Conservation (phyloP, 1,140 invertebrate species). For the Aphaenogaster ashmeadi region DNA sequence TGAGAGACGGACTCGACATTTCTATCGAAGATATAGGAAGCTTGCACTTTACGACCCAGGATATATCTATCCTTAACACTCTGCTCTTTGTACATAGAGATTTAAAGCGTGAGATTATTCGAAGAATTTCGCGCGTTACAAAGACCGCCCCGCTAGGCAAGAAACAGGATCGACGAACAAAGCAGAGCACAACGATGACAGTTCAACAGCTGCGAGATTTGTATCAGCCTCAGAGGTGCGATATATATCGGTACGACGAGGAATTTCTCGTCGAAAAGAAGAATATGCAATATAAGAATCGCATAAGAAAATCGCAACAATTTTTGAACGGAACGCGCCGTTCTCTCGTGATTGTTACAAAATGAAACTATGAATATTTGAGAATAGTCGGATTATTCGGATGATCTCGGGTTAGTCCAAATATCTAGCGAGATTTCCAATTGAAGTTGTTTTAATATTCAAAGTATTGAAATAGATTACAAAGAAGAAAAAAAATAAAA, state of each 20-base stretch:
- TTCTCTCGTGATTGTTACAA: not conserved
- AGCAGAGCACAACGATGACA: conserved; percentile 33
- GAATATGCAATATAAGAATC: not conserved
- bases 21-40: not conserved
- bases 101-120: conserved; percentile 43
- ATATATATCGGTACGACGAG: conserved; percentile 14
- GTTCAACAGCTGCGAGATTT: conserved; percentile 49
- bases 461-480: not conserved
- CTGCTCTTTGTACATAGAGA: conserved; percentile 7
- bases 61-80: conserved; percentile 10
- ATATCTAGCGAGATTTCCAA: not conserved
- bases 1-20: not conserved
- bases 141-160: not conserved
- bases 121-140: conserved; percentile 30
- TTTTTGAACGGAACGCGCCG: conserved; percentile 22
- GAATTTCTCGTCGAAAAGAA: conserved; percentile 19
- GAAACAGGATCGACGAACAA: conserved; percentile 41
- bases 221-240: not conserved
- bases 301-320: not conserved
- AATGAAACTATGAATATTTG: not conserved
- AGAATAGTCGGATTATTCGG: not conserved
- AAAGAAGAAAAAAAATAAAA: not conserved
- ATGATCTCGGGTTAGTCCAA: not conserved
- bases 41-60: not conserved
- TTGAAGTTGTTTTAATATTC: not conserved